Base-by-base conservation (phyloP, 2,113 vertebrate genomes). In the Morone chrysops region DNA sequence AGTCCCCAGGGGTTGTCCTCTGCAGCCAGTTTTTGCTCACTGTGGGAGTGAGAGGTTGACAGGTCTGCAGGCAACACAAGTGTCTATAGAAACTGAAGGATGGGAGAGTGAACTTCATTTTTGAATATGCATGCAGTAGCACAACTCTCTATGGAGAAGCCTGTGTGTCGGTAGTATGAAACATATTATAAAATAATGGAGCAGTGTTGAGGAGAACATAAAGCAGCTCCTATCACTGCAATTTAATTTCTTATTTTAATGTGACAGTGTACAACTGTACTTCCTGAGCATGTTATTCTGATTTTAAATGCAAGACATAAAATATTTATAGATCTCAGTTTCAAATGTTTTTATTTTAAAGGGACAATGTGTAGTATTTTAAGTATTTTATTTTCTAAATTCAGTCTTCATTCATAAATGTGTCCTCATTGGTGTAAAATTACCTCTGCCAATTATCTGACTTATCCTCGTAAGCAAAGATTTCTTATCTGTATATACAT, bases 1-100 rank as follows among this genome's bases (percentile, higher is more conserved):
- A 45, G 12, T 81, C 82, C 65, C 57, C 67, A 50, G 83, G 82
- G 67, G 57, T 86, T 84, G 56, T 75, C 80, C 67, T 88, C 63
- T 67, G 71, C 57, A 67, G 72, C 70, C 20, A 36, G 68, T 45
- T 67, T 86, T 63, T 59, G 51, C 67, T 79, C 85, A 61, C 67
- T 50, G 65, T 75, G 72, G 73, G 60, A 84, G 47, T 57, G 62
- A 81, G 80, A 79, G 59, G 65, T 69, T 75, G 84, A 76, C 70
- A 71, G 72, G 56, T 87, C 63, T 87, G 48, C 40, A 72, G 5
- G 59, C 74, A 69, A 12, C 36, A 40, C 40, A 71, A 63, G 72
- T 70, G 22, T 78, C 61, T n/a, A 3, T 79, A 48, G 38, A 85
- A 84, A 83, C 41, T 57, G 47, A 43, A 53, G 51, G 43, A 66